Evolutionary conservation across 1,140 invertebrate genomes (phyloP), one percentile per base, ranked within the genome.

Genomic region (Chrysomallon squamiferum): DNA sequence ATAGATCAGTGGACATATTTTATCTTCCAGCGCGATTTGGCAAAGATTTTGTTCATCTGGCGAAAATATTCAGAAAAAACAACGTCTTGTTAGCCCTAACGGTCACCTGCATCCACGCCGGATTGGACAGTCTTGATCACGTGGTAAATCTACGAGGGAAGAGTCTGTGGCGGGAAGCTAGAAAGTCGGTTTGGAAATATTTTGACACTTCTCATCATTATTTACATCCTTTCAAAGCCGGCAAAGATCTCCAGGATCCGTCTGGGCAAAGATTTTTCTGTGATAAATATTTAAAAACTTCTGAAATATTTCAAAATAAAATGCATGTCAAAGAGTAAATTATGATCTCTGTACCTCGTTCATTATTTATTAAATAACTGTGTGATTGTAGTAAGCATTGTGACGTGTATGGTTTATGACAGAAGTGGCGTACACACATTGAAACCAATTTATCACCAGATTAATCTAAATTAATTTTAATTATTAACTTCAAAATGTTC

Each of bases 181-280:
- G 56, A 7, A 15, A 38, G 30, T 29, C 33, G 20, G 30, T 35
- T 9, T 38, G 29, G 56, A 32, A 0, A 35, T 22, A n/a, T 58
- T 58, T 29, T 18, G n/a, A 58, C 22, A 20, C 20, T 0, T 30
- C 29, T 18, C 20, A 20, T 33, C 56, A 58, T 58, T 58, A 33
- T 58, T 18, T 58, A 5, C 56, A 58, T 15, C 56, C 56, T 3
- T 38, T 58, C 30, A 58, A 58, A 25, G 29, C 33, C 7, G 56
- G 56, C 18, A 58, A 27, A 35, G 56, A 58, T 33, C 20, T 58
- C 25, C 15, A 58, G n/a, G 30, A 35, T 3, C 18, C 29, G 15
- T 3, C 22, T 29, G 56, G 56, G n/a, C 20, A 38, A 38, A 4
- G 33, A 18, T 58, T 58, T 13, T 32, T 33, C 33, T 58, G 56